Percentiles rank a stretch among this genome's conserved stretches.
Conservation (phyloP, 2,797 vertebrate species). For the Ara ararauna region DNA sequence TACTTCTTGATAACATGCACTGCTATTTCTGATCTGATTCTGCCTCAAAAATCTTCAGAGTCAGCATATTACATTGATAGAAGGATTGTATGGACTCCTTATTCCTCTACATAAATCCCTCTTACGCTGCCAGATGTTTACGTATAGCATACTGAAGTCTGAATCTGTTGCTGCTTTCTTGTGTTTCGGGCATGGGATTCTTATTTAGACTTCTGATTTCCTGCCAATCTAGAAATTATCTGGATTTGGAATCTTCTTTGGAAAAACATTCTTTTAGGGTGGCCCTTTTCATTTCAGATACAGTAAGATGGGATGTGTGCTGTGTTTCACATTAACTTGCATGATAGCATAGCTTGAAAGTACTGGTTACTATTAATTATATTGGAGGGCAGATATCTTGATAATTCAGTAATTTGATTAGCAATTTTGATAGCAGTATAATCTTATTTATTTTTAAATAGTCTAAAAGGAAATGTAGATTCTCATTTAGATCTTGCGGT, state of each 20-base stretch:
- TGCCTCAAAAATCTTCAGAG: background rate
- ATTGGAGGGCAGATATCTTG: background rate
- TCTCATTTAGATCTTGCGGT: background rate
- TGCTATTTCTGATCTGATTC: background rate
- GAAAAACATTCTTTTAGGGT: background rate
- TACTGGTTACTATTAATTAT: background rate
- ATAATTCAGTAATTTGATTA: background rate
- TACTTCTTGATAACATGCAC: background rate
- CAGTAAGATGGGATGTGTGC: background rate
- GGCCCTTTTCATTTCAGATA: background rate
- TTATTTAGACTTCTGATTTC: background rate
- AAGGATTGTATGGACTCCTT: background rate
- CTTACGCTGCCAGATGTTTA: slow-evolving; percentile 5
- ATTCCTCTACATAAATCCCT: background rate
- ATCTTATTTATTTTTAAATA: background rate
- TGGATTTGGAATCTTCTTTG: background rate
- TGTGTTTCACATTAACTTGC: background rate
- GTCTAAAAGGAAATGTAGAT: background rate
- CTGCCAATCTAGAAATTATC: background rate
- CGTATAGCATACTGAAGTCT: background rate
- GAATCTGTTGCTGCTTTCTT: background rate
- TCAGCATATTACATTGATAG: background rate
- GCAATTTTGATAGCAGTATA: background rate
- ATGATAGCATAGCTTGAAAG: background rate
- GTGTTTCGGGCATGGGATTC: background rate